These are phyloP conservation scores for Zaprionus taronus DNA, from an alignment of 1,140 invertebrate genomes.

Conservation along the genomic window DNA sequence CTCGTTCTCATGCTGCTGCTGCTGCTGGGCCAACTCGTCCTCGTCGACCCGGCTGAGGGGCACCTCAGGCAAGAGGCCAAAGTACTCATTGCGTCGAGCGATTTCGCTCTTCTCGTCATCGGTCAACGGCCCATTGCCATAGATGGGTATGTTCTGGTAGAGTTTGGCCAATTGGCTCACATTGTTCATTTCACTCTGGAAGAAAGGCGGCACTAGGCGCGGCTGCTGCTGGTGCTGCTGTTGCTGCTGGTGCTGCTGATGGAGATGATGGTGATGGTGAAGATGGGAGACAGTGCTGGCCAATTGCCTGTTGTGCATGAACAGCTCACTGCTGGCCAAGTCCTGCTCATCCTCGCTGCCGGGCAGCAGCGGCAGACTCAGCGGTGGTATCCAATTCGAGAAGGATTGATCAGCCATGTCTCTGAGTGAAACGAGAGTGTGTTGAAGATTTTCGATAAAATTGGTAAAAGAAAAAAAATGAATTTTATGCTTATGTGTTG, in stretches of 20 bases:
- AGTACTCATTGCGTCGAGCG: conserved; percentile 14
- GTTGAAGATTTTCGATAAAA: conserved; percentile 11
- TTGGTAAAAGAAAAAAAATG: conserved; percentile 23
- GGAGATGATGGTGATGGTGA: neutral
- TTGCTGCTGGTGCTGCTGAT: neutral
- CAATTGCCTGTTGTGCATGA: neutral
- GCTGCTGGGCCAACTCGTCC: neutral
- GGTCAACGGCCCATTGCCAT: conserved; percentile 41
- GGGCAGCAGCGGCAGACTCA: conserved; percentile 5
- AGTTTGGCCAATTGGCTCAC: conserved; percentile 31
- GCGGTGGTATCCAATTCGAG: conserved; percentile 40
- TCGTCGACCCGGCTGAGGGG: conserved; percentile 3
- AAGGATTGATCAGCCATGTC: conserved; percentile 42
- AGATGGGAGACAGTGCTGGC: neutral
- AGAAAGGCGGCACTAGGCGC: neutral
- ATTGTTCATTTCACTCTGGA: conserved; percentile 19
- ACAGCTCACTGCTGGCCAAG: neutral
- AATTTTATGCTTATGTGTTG: conserved; percentile 12
- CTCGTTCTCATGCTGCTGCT: neutral
- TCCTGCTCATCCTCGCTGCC: conserved; percentile 11
- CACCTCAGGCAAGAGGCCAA: neutral
- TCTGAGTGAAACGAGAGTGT: conserved; percentile 1
- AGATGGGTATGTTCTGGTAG: conserved; percentile 21
- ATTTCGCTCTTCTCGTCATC: conserved; percentile 58
- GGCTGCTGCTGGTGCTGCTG: neutral